These are phyloP conservation scores for Bombyx mori DNA, from an alignment of 1,140 invertebrate species.

Conservation along the genomic window ASM3026992v2 NC_085112.1:16414501-16415000, in stretches of 20 bases:
- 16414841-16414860: conserved; percentile 54
- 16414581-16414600: too few species aligned
- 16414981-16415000: conserved; percentile 41
- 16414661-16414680: too few species aligned
- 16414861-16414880: conserved; percentile 48
- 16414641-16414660: too few species aligned
- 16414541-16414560: too few species aligned
- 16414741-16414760: background rate
- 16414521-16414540: too few species aligned
- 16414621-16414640: too few species aligned
- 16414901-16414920: conserved; percentile 36
- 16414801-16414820: conserved; percentile 27
- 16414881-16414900: conserved; percentile 50
- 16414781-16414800: conserved; percentile 17
- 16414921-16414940: conserved; percentile 38
- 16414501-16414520: too few species aligned
- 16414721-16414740: too few species aligned
- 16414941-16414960: conserved; percentile 26
- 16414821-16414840: conserved; percentile 18
- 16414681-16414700: too few species aligned
- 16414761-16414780: conserved; percentile 1
- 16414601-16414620: too few species aligned
- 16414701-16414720: too few species aligned
- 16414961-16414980: conserved; percentile 29
- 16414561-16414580: too few species aligned